Evolutionary conservation across 2,797 vertebrate genomes (phyloP).

Genomic region (Pelobates cultripes): DNA sequence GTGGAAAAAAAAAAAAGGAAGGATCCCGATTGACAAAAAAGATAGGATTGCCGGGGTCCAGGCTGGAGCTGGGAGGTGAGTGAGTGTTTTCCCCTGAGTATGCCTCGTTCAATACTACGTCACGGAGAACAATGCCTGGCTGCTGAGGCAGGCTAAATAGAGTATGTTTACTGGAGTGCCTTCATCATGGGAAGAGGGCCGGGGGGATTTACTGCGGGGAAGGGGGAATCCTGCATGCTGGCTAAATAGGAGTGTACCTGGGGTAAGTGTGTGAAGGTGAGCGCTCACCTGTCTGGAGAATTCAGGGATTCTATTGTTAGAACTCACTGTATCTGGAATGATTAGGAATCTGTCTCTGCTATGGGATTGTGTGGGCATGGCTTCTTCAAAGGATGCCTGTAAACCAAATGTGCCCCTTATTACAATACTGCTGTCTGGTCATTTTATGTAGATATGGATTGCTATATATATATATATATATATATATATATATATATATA

Average conservation of each 20-base stretch:
- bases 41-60: constrained; percentile 3
- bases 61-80: constrained; percentile 36
- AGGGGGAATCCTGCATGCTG: not conserved
- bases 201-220: not conserved
- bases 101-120: not conserved
- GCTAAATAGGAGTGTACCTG: not conserved
- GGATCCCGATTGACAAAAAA: constrained; percentile 1
- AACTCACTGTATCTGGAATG: too few species aligned
- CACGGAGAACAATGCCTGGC: constrained; percentile 18
- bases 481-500: too few species aligned
- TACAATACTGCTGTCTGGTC: too few species aligned
- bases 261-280: not conserved
- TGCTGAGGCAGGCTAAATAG: constrained; percentile 9
- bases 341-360: too few species aligned
- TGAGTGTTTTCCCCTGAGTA: not conserved
- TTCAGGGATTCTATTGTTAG: not conserved
- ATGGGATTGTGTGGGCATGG: too few species aligned
- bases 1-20: constrained; percentile 4
- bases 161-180: not conserved
- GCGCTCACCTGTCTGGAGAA: not conserved
- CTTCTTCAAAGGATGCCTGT: too few species aligned
- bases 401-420: too few species aligned
- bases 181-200: not conserved
- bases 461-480: too few species aligned
- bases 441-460: too few species aligned